Percentiles rank a stretch among this genome's conserved stretches.
Conservation (phyloP, 2,888 invertebrate species). For the Apamea epomidion region DNA sequence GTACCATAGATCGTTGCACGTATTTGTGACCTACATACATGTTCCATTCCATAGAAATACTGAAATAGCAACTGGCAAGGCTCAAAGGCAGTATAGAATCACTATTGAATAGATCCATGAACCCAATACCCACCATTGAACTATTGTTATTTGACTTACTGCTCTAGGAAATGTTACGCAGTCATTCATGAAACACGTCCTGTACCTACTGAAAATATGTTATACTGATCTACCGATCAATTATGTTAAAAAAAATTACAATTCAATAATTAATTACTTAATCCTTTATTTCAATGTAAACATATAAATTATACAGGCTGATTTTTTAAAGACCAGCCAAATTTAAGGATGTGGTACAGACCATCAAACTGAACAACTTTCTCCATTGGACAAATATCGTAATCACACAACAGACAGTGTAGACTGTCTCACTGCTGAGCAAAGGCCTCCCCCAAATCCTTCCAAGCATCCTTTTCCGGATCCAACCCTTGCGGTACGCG, state of each 20-base stretch:
- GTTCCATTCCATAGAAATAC: slow-evolving; percentile 16
- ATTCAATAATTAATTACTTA: too few species aligned
- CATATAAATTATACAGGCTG: too few species aligned
- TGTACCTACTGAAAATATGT: background rate
- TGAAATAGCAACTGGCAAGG: slow-evolving; percentile 12
- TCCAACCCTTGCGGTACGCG: too few species aligned
- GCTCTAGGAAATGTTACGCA: background rate
- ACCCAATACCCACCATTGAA: slow-evolving; percentile 2
- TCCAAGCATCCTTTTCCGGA: too few species aligned
- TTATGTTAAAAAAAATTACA: background rate
- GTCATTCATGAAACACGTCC: background rate
- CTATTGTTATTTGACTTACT: slow-evolving; percentile 1
- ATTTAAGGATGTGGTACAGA: too few species aligned
- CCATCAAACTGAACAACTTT: too few species aligned
- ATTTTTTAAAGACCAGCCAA: too few species aligned
- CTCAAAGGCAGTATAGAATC: background rate
- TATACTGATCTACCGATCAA: background rate
- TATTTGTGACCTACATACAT: slow-evolving; percentile 15
- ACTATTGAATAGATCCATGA: slow-evolving; percentile 12
- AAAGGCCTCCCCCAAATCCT: too few species aligned
- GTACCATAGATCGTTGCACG: background rate
- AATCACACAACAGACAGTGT: too few species aligned
- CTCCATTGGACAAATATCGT: too few species aligned
- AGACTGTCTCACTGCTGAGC: too few species aligned
- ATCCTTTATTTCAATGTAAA: too few species aligned